Conservation (phyloP, 64 coral and sea anemone genomes). For the Exaiptasia diaphana region DNA sequence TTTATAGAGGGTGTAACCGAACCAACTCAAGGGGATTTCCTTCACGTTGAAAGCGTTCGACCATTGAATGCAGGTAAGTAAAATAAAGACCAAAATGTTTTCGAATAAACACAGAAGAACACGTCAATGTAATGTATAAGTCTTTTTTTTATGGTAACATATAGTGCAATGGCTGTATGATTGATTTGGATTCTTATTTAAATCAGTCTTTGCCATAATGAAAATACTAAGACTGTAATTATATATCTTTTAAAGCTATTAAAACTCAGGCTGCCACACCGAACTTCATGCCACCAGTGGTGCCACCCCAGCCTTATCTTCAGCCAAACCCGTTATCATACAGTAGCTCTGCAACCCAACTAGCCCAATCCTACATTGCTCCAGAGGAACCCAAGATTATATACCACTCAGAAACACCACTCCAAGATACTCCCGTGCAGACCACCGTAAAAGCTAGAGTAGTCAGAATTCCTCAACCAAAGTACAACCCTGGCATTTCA, state of each 20-base stretch:
- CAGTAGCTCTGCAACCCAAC: background rate
- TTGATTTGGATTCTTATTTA: too few species aligned
- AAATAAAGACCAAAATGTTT: background rate
- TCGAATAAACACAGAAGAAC: too few species aligned
- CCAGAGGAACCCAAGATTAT: slow-evolving; percentile 5
- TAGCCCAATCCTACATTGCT: background rate
- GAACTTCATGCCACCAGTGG: background rate
- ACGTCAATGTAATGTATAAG: too few species aligned
- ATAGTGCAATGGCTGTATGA: too few species aligned
- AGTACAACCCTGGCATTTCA: background rate
- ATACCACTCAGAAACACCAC: slow-evolving; percentile 2
- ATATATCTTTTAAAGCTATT: background rate
- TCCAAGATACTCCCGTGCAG: background rate
- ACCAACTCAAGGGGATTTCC: slow-evolving; percentile 67
- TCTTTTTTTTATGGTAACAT: too few species aligned
- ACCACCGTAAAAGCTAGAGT: background rate
- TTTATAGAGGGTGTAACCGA: background rate
- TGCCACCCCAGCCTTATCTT: background rate
- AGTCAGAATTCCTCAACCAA: background rate
- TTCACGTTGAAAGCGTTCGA: slow-evolving; percentile 74
- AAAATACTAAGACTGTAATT: too few species aligned
- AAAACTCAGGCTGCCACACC: background rate
- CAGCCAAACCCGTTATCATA: background rate
- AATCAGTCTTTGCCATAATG: too few species aligned
- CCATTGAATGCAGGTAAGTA: slow-evolving; percentile 57